Evolutionary conservation across 2,888 invertebrate species (phyloP), one percentile per base, ranked within the genome.

Genomic region (Morinoia aosen): DNA sequence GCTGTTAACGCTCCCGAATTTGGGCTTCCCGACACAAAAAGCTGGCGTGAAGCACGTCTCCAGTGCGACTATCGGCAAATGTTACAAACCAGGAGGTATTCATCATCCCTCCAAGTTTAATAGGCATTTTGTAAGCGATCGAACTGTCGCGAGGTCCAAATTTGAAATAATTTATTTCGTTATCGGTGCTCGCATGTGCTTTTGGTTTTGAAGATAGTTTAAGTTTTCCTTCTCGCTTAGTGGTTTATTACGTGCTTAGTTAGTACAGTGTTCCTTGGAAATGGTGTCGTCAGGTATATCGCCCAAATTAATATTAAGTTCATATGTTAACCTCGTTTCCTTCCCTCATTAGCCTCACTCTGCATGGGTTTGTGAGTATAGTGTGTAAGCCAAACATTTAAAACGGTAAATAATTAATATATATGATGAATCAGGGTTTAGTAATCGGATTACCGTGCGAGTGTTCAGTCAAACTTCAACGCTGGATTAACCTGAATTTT

Each of bases 341-440:
- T 76, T 76, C 76, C 76, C 76, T 76, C 76, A 76, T 76, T 33
- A 76, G 76, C 76, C 33, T 76, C 76, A 76, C 76, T 76, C 76
- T 33, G 76, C 76, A 76, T 76, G 76, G 76, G 16, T 76, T 76
- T 76, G 76, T 76, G 76, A 76, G 76, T 76, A 76, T 76, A 33
- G 76, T 76, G 16, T 76, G 76, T 76, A 76, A 76, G 33, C 76
- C 2, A 76, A 76, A 33, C 25, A 76, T 76, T 76, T 19, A 10
- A 33, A 76, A 48, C 48, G 76, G 76, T 76, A 76, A 76, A 33
- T 8, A 76, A 33, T 76, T 76, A 61, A 3, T 3, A 33, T 76
- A 33, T 76, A 76, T 25, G 25, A 76, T 76, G 76, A 76, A 76
- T 76, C 25, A 76, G 76, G 76, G 76, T 76, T 61, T 61, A 19